These are phyloP conservation scores for Parazoanthus darwini DNA, from an alignment of 92 coral and sea anemone genomes.

Conservation along the genomic window DNA sequence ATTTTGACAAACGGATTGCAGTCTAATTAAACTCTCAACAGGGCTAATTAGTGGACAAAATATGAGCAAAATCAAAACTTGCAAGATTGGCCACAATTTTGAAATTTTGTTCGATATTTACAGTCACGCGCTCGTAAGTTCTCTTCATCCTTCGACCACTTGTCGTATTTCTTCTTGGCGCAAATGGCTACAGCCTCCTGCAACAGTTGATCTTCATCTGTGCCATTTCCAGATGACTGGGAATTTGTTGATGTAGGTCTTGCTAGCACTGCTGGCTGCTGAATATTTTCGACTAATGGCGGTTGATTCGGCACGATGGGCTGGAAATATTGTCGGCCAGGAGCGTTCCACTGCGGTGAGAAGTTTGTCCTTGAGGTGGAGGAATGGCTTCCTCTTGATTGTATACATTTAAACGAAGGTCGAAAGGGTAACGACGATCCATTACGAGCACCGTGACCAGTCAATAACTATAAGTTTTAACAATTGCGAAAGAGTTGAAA, in stretches of 20 bases:
- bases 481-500: conserved; percentile 1
- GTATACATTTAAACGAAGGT: conserved; percentile 15
- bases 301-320: conserved; percentile 20
- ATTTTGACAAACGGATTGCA: too few relatives aligned
- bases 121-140: too few relatives aligned
- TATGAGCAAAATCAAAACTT: too few relatives aligned
- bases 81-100: too few relatives aligned
- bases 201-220: conserved; percentile 14
- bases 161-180: conserved; percentile 15
- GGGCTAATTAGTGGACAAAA: too few relatives aligned
- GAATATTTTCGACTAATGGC: conserved; percentile 1
- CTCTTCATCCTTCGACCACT: conserved; percentile 16
- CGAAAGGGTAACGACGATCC: conserved; percentile 12
- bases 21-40: too few relatives aligned
- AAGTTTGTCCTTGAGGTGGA: not conserved
- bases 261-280: conserved; percentile 20
- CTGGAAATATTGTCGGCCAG: conserved; percentile 17
- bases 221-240: conserved; percentile 18
- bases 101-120: too few relatives aligned
- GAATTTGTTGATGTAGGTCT: conserved; percentile 14
- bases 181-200: conserved; percentile 13
- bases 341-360: too few relatives aligned
- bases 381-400: conserved; percentile 20
- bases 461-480: conserved; percentile 15
- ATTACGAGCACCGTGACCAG: conserved; percentile 12